These are phyloP conservation scores for Hedychridium roseum DNA, from an alignment of 2,888 invertebrate genomes.

Conservation along the genomic window DNA sequence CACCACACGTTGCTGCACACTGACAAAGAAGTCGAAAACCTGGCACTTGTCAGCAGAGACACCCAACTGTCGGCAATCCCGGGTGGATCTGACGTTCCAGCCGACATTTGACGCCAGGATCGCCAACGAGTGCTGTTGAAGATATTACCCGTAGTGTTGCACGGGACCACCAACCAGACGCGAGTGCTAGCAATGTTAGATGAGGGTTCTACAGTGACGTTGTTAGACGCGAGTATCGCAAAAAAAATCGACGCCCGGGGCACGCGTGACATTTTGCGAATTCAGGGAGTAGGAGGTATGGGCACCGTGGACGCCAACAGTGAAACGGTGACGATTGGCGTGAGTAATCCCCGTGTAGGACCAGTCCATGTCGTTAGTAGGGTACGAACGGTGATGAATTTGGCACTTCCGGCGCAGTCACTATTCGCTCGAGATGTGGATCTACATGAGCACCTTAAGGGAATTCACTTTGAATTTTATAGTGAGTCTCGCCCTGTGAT, in stretches of 20 bases:
- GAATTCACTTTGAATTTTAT: not conserved
- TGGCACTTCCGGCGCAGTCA: not conserved
- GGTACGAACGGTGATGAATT: not conserved
- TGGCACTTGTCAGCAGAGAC: not conserved
- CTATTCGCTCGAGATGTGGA: not conserved
- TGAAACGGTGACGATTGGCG: not conserved
- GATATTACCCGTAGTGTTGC: conserved; percentile 8
- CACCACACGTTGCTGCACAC: conserved; percentile 7
- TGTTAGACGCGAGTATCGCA: conserved; percentile 14
- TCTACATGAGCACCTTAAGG: not conserved
- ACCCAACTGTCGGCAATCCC: not conserved
- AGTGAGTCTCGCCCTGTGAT: not conserved
- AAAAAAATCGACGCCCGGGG: conserved; percentile 9
- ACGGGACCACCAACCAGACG: not conserved
- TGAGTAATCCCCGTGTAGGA: too few relatives aligned
- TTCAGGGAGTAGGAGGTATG: conserved; percentile 6
- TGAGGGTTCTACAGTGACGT: conserved; percentile 20
- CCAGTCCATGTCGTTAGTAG: too few relatives aligned
- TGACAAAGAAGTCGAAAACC: too few relatives aligned
- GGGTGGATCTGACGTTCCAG: not conserved
- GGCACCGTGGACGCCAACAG: not conserved
- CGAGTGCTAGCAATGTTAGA: conserved; percentile 17
- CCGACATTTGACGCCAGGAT: not conserved
- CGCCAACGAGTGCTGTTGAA: conserved; percentile 9
- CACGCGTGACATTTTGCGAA: not conserved